Evolutionary conservation across 2,113 vertebrate genomes (phyloP), one percentile per base, ranked within the genome.

Genomic region (Ptilorrhoa leucosticta): DNA sequence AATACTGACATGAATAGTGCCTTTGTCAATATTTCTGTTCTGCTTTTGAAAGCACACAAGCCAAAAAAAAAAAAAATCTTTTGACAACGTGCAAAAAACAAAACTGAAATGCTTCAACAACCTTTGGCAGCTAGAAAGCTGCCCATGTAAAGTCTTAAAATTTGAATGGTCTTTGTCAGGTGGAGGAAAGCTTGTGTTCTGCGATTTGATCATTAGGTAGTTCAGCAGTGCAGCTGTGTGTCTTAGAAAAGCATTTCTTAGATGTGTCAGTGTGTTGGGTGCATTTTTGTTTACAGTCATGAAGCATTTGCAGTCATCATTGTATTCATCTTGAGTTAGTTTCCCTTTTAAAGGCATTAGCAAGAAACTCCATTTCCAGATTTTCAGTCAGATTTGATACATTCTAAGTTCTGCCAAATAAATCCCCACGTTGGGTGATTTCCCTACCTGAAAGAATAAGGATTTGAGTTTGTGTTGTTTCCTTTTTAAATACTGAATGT

Each of bases 41-140:
- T 84, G 77, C 39, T 44, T 94, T 93, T 73, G 83, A 83, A 93
- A 94, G 76, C 50, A 68, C 65, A 81, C 60, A 83, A 83, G 44
- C 56, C 63, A 81, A 89, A 95, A 94, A 75, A 95, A 94, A 75
- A 97, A 96, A 96, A 94, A 82, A 86, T 94, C 95, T 88, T 95
- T 90, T 88, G 75, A 96, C 54, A 78, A 86, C 20, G 71, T 69
- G 88, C 4, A 26, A 76, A 87, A 97, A 96, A 65, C 81, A 96
- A 96, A 94, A 72, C 70, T 61, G 71, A 86, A 95, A 92, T 4
- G 5, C 75, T 91, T 92, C 66, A 85, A 66, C 63, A 93, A 39
- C 50, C 61, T 90, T 86, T 86, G 2, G 4, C 42, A 68, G 48
- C 37, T 81, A 87, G 61, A 94, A 87, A 88, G 66, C 27, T 82